Evolutionary conservation across 2,113 vertebrate genomes (phyloP).

Genomic region (Trogon melanurus): DNA sequence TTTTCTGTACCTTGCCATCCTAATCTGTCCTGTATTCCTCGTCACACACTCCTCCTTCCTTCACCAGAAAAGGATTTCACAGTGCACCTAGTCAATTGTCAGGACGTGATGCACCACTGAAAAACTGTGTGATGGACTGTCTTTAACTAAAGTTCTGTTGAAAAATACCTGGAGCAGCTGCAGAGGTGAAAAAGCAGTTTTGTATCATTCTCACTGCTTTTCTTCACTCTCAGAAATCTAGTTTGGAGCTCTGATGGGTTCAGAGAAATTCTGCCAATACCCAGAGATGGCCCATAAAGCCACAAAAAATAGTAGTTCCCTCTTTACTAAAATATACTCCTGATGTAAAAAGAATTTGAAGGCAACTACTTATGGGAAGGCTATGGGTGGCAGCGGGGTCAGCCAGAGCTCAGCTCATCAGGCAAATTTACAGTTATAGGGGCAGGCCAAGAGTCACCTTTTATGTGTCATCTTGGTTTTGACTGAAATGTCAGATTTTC

Average conservation of each 20-base stretch:
- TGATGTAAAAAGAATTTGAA: background rate
- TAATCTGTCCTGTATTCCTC: background rate
- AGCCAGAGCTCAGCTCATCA: background rate
- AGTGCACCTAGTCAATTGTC: background rate
- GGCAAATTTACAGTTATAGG: background rate
- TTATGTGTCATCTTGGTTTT: background rate
- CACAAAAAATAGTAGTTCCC: background rate
- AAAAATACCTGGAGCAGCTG: background rate
- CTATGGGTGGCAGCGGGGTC: rapidly evolving
- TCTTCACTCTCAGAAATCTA: background rate
- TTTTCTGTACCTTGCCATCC: background rate
- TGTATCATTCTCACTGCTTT: background rate
- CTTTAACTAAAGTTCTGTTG: background rate
- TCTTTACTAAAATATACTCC: background rate
- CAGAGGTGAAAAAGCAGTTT: background rate
- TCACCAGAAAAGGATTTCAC: background rate
- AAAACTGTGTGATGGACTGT: background rate
- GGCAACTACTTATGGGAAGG: background rate
- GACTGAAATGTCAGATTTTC: background rate
- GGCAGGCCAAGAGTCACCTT: background rate
- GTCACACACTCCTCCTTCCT: background rate
- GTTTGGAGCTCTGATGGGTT: background rate
- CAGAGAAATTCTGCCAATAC: background rate
- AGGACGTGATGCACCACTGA: background rate
- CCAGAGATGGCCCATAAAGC: background rate